Evolutionary conservation across 2,888 invertebrate genomes (phyloP), one percentile per base, ranked within the genome.

Genomic region (Chymomyza caudatula): DNA sequence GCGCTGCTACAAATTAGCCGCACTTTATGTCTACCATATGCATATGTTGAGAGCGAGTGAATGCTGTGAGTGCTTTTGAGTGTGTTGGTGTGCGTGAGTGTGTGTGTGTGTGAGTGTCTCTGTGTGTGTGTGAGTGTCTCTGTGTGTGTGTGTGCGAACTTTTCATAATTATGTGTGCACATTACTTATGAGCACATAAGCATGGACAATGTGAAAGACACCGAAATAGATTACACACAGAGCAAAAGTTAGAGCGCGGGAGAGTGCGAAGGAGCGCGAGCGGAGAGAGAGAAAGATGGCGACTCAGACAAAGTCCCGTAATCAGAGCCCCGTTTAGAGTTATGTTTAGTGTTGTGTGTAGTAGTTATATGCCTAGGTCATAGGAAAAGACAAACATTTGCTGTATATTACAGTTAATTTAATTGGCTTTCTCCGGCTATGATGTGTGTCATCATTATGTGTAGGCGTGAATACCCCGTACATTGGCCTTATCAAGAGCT

Each of bases 131-230:
- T 47, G 47, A 2, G 25, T 53, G n/a, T n/a, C n/a, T n/a, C n/a
- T n/a, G 23, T 53, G 52, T 13, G 53, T 22, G 53, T 53, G 53
- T 3, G 13, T 4, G 53, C 15, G 6, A n/a, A 53, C 23, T 29
- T 53, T 53, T 53, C 53, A 53, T 53, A 53, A 53, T 53, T 53
- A 53, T 53, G 29, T 53, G 25, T 23, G 8, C 53, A 23, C 25
- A 53, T 53, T 53, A 53, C 53, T 53, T 53, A 53, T 53, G 53
- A 53, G 53, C 15, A 13, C 53, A 53, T 53, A 53, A 53, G 23
- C 53, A 53, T 25, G 20, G 25, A 53, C 53, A 53, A 51, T n/a
- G 25, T n/a, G 47, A 53, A 13, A 53, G 23, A 53, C 53, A 25
- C 17, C 53, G 19, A 17, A n/a, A n/a, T 23, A 13, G n/a, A 53